Evolutionary conservation across 1,140 invertebrate species (phyloP), one percentile per base, ranked within the genome.

Genomic region (Gonatopus flavifemur): DNA sequence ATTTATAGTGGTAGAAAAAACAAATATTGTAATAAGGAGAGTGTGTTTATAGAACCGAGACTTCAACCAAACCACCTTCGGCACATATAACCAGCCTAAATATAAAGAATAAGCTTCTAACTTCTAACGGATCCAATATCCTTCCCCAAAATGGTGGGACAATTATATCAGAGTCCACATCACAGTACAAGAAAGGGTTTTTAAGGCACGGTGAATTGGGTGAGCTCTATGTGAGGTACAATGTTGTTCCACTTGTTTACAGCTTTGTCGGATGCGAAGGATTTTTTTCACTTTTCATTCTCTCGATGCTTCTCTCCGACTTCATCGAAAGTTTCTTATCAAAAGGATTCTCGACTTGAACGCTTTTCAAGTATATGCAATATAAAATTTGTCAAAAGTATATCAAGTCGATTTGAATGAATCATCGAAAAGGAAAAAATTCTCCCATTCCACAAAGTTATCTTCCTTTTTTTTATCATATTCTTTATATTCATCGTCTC

Each of bases 161-260:
- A 49, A 57, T 66, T 64, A 66, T 67, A 70, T 62, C 64, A 55
- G 68, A 72, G 61, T 33, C 65, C 18, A 69, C 66, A 59, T 64
- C 61, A 41, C 66, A 69, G 64, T 44, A 65, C 70, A 76, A 72
- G 70, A 76, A 70, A 64, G 73, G 72, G 69, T 74, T 72, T 66
- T 72, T 77, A 72, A 77, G 65, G 74, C 66, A 64, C 66, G 66
- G 67, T 64, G 74, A 77, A 76, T 77, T 77, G 75, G 75, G 75
- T 66, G 75, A 77, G 70, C 75, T 77, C 70, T 77, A 73, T 73
- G 66, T 77, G 73, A 77, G 75, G 75, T 77, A 77, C 72, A 74
- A 67, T 70, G 68, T 72, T 61, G 62, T 64, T 64, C 49, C 59
- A 52, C 64, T 62, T 66, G 67, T 64, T 64, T 66, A n/a, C n/a